phyloP scores from a whole-genome alignment of 1,140 invertebrate species.

The Drosophila navojoa region DNA sequence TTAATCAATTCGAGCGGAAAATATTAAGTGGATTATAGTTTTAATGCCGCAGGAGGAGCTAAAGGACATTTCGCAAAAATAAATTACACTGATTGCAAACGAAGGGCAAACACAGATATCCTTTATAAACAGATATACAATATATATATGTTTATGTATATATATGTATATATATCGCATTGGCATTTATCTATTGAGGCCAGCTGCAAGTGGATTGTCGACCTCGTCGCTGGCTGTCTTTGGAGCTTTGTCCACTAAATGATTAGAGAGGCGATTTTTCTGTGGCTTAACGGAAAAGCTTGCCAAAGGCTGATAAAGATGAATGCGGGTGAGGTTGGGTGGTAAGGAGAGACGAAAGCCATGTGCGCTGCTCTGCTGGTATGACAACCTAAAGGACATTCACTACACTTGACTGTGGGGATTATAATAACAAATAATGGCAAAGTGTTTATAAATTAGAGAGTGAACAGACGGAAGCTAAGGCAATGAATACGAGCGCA shows the following conservation, averaged over 20 bases:
- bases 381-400: too few species aligned
- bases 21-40: slow-evolving; percentile 82
- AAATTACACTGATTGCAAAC: slow-evolving; percentile 44
- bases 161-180: background rate
- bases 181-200: background rate
- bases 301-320: slow-evolving; percentile 20
- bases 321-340: slow-evolving; percentile 9
- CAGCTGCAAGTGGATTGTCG: slow-evolving; percentile 4
- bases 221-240: slow-evolving; percentile 12
- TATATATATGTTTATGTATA: background rate
- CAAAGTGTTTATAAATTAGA: too few species aligned
- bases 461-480: too few species aligned
- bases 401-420: too few species aligned
- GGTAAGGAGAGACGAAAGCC: too few species aligned
- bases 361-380: too few species aligned
- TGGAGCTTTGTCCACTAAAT: slow-evolving; percentile 30
- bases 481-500: too few species aligned
- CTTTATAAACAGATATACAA: background rate
- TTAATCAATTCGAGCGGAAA: slow-evolving; percentile 75
- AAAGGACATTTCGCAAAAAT: slow-evolving; percentile 53
- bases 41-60: slow-evolving; percentile 47
- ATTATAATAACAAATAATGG: too few species aligned
- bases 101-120: slow-evolving; percentile 6
- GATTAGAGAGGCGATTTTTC: slow-evolving; percentile 25
- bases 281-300: slow-evolving; percentile 31